Evolutionary conservation across 2,888 invertebrate genomes (phyloP), one percentile per base, ranked within the genome.

Genomic region (Eupithecia abbreviata): DNA sequence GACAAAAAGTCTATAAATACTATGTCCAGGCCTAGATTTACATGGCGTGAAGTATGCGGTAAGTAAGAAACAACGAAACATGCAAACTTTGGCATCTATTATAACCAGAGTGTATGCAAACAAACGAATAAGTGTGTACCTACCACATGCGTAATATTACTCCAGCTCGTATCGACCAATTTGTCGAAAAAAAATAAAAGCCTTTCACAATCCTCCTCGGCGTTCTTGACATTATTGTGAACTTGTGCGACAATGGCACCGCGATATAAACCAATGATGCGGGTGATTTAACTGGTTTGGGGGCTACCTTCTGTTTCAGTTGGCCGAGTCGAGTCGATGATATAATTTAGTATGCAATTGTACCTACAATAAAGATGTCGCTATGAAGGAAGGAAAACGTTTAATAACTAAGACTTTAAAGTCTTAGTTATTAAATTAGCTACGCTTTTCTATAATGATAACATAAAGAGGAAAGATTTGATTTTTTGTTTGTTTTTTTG

Each of bases 151-250:
- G 41, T 45, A 70, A 42, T 18, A 71, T 42, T 66, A 15, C 62
- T 49, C n/a, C 18, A 30, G 42, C 73, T 42, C 47, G 62, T 65
- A 74, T 70, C 72, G 58, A 79, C 75, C 66, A 51, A 72, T 62
- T 58, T 75, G 62, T 73, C 71, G n/a, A 81, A 84, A 80, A 81
- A 81, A 81, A 86, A 84, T 86, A 88, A 82, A 89, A 90, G 87
- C 87, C 87, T 91, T 89, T 87, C 88, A 81, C 85, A 88, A 90
- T 83, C 82, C 86, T 74, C 80, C 82, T 82, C 75, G 80, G 69
- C 82, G 89, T 88, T 93, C 94, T 93, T 93, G 93, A 89, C 94
- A 92, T 89, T 84, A 86, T 89, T 92, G 90, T 90, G 87, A 90
- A 89, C 88, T 86, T 89, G 85, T 81, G 88, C 90, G 92, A 89